These are phyloP conservation scores for Gonioctena quinquepunctata DNA, from an alignment of 1,140 invertebrate species.

Conservation along the genomic window DNA sequence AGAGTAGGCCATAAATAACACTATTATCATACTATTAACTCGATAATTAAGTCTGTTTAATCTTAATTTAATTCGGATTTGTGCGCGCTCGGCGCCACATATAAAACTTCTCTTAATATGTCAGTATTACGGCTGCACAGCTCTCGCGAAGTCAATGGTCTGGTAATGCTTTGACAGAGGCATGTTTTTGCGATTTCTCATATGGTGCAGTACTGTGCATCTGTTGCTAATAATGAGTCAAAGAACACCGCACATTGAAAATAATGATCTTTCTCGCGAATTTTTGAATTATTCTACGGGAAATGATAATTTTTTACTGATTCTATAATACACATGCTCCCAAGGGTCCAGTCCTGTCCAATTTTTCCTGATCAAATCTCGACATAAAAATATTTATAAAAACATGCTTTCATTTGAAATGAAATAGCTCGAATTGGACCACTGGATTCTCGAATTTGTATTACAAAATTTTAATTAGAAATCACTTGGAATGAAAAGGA, in stretches of 20 bases:
- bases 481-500: too few species aligned
- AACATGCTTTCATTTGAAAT: too few species aligned
- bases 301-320: too few species aligned
- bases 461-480: too few species aligned
- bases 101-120: constrained; percentile 15
- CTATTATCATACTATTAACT: constrained; percentile 36
- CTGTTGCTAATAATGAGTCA: neutral
- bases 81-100: constrained; percentile 31
- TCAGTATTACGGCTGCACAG: constrained; percentile 9
- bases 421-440: too few species aligned
- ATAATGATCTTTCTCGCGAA: neutral
- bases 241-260: neutral
- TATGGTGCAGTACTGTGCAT: neutral
- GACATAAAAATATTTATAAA: too few species aligned
- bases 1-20: constrained; percentile 33
- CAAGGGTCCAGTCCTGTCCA: too few species aligned
- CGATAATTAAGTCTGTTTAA: constrained; percentile 41
- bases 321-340: too few species aligned
- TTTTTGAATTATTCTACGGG: too few species aligned
- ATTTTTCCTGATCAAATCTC: too few species aligned
- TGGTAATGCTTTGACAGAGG: constrained; percentile 13
- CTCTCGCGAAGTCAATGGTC: constrained; percentile 13
- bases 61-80: constrained; percentile 42
- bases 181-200: neutral
- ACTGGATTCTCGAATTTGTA: too few species aligned